Percentiles rank a stretch among this genome's conserved stretches.
These are phyloP conservation scores for Cynoglossus semilaevis DNA, from an alignment of 2,113 vertebrate species.

Conservation along the genomic window DNA sequence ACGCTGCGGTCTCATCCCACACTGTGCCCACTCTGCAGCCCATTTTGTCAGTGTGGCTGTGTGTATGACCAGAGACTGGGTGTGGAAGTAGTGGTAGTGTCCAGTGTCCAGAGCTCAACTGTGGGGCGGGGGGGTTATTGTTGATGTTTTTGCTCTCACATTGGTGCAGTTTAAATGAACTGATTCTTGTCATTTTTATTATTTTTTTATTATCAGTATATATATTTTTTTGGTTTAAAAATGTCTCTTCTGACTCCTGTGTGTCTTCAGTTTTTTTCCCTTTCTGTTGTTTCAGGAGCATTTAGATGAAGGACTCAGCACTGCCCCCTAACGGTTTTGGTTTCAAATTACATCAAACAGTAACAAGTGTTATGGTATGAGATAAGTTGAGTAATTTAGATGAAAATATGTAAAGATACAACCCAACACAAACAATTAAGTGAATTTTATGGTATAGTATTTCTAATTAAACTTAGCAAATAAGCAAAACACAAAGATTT, in stretches of 20 bases:
- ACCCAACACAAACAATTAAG: not conserved
- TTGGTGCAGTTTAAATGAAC: conserved; percentile 39
- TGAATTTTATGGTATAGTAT: too few relatives aligned
- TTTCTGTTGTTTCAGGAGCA: not conserved
- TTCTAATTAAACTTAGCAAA: too few relatives aligned
- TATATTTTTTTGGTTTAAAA: not conserved
- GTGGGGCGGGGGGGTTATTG: conserved; percentile 17
- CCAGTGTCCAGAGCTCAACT: conserved; percentile 32
- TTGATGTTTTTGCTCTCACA: conserved; percentile 68
- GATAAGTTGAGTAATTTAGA: not conserved
- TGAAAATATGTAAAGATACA: not conserved
- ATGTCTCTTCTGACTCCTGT: not conserved
- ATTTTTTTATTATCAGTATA: too few relatives aligned
- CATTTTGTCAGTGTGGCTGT: conserved; percentile 38
- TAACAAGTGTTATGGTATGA: not conserved
- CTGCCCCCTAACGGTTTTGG: conserved; percentile 73
- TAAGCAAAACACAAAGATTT: too few relatives aligned
- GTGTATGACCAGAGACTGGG: conserved; percentile 14
- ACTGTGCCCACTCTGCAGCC: conserved; percentile 57
- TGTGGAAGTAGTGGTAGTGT: conserved; percentile 34
- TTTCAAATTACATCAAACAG: conserved; percentile 18
- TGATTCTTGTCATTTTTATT: too few relatives aligned
- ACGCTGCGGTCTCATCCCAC: conserved; percentile 56
- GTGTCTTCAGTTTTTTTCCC: conserved; percentile 14
- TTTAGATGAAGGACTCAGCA: conserved; percentile 46